phyloP scores from a whole-genome alignment of 2,113 vertebrate genomes.

The Oceanites oceanicus region DNA sequence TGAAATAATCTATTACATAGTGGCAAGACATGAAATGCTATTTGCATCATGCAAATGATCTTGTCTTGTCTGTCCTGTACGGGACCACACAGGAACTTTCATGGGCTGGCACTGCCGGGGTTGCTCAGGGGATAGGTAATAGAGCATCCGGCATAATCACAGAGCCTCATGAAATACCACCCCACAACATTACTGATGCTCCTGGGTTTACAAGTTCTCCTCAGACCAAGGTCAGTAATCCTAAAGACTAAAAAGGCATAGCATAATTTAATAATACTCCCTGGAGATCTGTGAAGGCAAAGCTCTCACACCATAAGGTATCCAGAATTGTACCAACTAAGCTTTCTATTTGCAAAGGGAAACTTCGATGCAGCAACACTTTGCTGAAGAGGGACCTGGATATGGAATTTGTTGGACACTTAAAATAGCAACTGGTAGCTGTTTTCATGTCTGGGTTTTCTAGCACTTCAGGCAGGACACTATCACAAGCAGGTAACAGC shows the following conservation, averaged over 20 bases:
- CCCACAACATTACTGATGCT: neutral
- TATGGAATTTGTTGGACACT: neutral
- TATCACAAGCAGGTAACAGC: neutral
- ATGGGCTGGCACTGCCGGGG: neutral
- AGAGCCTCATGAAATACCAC: neutral
- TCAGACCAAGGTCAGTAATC: neutral
- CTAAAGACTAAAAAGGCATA: neutral
- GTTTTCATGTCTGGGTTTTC: neutral
- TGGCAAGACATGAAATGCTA: neutral
- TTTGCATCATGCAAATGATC: neutral
- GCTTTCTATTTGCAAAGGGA: neutral
- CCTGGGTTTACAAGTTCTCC: neutral
- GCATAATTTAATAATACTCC: neutral
- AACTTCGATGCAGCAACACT: neutral
- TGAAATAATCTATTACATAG: neutral
- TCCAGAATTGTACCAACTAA: neutral
- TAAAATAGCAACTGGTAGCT: neutral
- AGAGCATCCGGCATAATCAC: neutral
- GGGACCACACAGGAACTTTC: neutral
- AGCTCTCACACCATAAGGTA: neutral
- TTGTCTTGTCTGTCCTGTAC: neutral
- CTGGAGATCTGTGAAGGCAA: neutral
- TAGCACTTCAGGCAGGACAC: neutral
- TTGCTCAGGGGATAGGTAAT: neutral
- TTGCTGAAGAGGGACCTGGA: neutral